Evolutionary conservation across 2,113 vertebrate species (phyloP), one percentile per base, ranked within the genome.

Genomic region (Chlorodrepanis virens): DNA sequence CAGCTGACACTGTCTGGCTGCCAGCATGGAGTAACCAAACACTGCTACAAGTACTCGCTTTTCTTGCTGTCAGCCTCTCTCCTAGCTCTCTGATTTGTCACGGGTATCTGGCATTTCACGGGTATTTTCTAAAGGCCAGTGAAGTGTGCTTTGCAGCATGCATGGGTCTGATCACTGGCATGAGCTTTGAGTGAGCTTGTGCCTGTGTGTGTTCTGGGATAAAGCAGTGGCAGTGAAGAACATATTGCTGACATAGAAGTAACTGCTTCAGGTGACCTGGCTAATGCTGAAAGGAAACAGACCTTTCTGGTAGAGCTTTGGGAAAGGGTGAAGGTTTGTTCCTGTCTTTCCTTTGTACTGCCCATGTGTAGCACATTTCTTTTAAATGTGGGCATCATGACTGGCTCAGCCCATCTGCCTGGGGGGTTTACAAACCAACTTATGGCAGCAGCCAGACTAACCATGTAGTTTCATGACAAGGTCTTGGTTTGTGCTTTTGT

Each of bases 71-170:
- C 76, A 87, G 91, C 53, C 33, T 83, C 24, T 64, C 53, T 95
- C 57, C 49, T 87, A 78, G 78, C 28, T 40, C 25, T 70, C 85
- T 50, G 61, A 94, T 96, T 95, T 35, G 74, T 96, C 81, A 84
- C 20, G 91, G 94, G 21, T 94, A 71, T 96, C 74, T 91, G 83
- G 80, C 94, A 94, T 95, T 95, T 95, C 93, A 96, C 0, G 93
- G 94, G 67, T 94, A 72, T 95, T 95, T 94, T 54, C 78, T 90
- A 61, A 87, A 91, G 78, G 74, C 33, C 78, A 61, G 69, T 50
- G 83, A 71, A 95, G 89, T 35, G 65, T 78, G 81, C 91, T 81
- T 63, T 91, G 77, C 78, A 71, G 77, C 61, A 57, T 2, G 74
- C 74, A 13, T 53, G 63, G 57, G 6, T 72, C 72, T 50, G 49